Evolutionary conservation across 2,888 invertebrate species (phyloP).

Genomic region (Andrena fulva): DNA sequence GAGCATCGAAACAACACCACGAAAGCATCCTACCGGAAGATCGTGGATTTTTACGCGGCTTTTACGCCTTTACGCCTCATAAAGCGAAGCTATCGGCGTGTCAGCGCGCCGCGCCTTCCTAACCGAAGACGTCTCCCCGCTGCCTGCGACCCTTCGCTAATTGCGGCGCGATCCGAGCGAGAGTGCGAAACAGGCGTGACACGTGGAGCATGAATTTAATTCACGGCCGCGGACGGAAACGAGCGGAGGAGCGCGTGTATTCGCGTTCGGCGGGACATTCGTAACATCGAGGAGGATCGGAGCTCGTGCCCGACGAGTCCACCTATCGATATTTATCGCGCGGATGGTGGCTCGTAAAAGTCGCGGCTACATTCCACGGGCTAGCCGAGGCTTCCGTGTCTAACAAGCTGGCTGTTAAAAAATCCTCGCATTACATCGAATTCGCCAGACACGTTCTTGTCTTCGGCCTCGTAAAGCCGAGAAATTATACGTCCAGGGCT

Average conservation of each 20-base stretch:
- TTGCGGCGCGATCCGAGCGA: background rate
- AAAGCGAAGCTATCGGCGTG: constrained; percentile 12
- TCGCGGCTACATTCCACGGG: constrained; percentile 23
- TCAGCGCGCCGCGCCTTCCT: background rate
- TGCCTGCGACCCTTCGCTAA: too few relatives aligned
- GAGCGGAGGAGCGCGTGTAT: background rate
- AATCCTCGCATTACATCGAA: constrained; percentile 12
- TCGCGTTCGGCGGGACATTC: background rate
- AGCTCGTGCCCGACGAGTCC: constrained; percentile 30
- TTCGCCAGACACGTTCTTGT: constrained; percentile 8
- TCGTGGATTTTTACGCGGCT: constrained; percentile 39
- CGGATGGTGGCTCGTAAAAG: constrained; percentile 37
- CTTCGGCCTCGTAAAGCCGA: constrained; percentile 27
- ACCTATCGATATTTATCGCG: constrained; percentile 38
- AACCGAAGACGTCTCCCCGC: background rate
- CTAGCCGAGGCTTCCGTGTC: constrained; percentile 18
- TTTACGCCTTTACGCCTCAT: constrained; percentile 49
- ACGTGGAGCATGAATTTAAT: background rate
- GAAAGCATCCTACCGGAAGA: constrained; percentile 37
- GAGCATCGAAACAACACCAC: background rate
- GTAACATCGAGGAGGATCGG: constrained; percentile 19
- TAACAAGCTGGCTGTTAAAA: background rate
- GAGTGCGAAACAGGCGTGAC: background rate
- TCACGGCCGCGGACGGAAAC: background rate
- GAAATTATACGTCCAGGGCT: constrained; percentile 18